Base-by-base conservation (phyloP, 2,888 invertebrate species). In the Bembecia ichneumoniformis region DNA sequence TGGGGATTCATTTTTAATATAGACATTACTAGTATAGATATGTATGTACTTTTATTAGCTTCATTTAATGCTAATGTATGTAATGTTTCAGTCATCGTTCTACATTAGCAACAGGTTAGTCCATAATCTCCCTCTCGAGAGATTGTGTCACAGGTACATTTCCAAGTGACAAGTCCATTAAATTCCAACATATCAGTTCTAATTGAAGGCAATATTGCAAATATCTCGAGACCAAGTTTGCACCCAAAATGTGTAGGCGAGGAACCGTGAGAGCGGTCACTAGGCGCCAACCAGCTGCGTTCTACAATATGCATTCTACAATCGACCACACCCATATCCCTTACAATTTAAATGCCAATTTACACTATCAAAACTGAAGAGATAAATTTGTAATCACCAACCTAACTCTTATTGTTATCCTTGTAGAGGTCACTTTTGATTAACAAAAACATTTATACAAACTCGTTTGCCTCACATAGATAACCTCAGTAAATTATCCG, bases 201-300 rank as follows among this genome's bases (percentile, higher is more conserved):
- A 14, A n/a, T 40, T 13, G 14, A 14, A 40, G 28, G 14, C 40
- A 40, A 40, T 40, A 40, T 40, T 28, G 46, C 16, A 46, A 46
- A 46, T 57, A 61, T 63, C 62, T 60, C 63, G 62, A 63, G 58
- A 55, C 58, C 58, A 52, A 54, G 55, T 46, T 48, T 49, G 50
- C 66, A 47, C 49, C 58, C 49, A 60, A 62, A 58, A 52, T 45
- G 71, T 64, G 78, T 79, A 62, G 78, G 77, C 59, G 71, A 58
- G 63, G 58, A 61, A 57, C 62, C 76, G 77, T 78, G 78, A 68
- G 79, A 77, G 64, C 68, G 58, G 57, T 58, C 60, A 57, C 36
- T 48, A 52, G 64, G 66, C 71, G 67, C 68, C 68, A 59, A 59
- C 43, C 59, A 51, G 56, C 56, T 58, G 53, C 49, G 49, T 55